A percentile compares a stretch with the other conserved stretches of the same genome.
Evolutionary conservation across 2,797 vertebrate species (phyloP).

Genomic region (Tauraco hartlaubi): DNA sequence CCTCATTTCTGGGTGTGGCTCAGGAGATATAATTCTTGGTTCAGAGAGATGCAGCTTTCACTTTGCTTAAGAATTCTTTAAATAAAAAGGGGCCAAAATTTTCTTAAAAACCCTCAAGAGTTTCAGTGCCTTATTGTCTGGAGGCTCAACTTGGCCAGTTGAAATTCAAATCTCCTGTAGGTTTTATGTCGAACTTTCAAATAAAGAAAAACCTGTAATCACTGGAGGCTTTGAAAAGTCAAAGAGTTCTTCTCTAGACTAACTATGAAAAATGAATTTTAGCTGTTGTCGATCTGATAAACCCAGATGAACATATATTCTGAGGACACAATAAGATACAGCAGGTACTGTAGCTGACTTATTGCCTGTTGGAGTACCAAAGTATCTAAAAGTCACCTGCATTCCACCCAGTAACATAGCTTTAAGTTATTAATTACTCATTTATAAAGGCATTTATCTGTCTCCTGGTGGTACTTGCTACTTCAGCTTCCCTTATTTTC

Average conservation of each 20-base stretch:
- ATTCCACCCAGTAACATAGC: constrained; percentile 33
- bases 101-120: background rate
- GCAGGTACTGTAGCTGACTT: background rate
- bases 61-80: background rate
- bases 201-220: background rate
- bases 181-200: background rate
- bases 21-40: constrained; percentile 37
- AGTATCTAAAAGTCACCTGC: constrained; percentile 50
- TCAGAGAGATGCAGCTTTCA: background rate
- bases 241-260: background rate
- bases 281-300: constrained; percentile 63
- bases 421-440: constrained; percentile 74
- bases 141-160: background rate
- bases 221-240: background rate
- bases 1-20: constrained; percentile 13
- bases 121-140: background rate
- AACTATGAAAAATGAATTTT: constrained; percentile 13
- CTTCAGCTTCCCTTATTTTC: constrained; percentile 86
- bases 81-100: background rate
- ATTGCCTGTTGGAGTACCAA: background rate
- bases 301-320: constrained; percentile 38
- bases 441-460: constrained; percentile 71
- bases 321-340: background rate
- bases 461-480: constrained; percentile 74
- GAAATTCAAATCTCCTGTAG: background rate